These are phyloP conservation scores for Microcebus lehilahytsara DNA, from an alignment of 2,113 vertebrate genomes.

Conservation along the genomic window DNA sequence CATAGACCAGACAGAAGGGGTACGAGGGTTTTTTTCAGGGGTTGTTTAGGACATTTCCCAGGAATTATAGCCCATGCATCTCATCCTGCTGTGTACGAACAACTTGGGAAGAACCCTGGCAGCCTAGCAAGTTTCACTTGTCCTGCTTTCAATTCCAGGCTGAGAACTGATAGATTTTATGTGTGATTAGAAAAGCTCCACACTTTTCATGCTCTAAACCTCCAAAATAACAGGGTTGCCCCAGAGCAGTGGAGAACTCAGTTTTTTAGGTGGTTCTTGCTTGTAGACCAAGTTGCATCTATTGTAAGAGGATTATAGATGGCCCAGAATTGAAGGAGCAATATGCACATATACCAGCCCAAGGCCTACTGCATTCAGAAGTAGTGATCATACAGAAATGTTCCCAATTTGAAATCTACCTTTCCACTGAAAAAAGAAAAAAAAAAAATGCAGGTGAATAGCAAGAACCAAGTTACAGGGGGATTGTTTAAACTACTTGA, in stretches of 20 bases:
- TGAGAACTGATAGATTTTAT: not conserved
- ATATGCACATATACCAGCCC: fast-evolving
- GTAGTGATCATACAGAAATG: not conserved
- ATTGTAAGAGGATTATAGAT: too few relatives aligned
- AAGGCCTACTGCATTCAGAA: not conserved
- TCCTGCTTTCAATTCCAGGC: not conserved
- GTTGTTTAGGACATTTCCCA: not conserved
- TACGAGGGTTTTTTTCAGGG: not conserved
- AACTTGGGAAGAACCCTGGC: not conserved
- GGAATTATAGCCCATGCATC: not conserved
- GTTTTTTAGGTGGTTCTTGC: not conserved
- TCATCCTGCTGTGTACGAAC: not conserved
- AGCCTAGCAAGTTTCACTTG: not conserved
- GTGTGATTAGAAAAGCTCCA: not conserved
- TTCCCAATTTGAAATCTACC: not conserved
- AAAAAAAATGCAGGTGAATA: not conserved
- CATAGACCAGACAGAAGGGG: not conserved
- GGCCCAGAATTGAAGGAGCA: not conserved
- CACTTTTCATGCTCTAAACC: too few relatives aligned
- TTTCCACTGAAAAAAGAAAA: not conserved
- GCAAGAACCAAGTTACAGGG: not conserved
- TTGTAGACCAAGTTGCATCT: not conserved
- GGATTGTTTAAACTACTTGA: not conserved
- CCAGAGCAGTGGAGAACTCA: not conserved
- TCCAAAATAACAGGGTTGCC: not conserved